These are phyloP conservation scores for Piscicola geometra DNA, from an alignment of 2,888 invertebrate genomes.

Conservation along the genomic window DNA sequence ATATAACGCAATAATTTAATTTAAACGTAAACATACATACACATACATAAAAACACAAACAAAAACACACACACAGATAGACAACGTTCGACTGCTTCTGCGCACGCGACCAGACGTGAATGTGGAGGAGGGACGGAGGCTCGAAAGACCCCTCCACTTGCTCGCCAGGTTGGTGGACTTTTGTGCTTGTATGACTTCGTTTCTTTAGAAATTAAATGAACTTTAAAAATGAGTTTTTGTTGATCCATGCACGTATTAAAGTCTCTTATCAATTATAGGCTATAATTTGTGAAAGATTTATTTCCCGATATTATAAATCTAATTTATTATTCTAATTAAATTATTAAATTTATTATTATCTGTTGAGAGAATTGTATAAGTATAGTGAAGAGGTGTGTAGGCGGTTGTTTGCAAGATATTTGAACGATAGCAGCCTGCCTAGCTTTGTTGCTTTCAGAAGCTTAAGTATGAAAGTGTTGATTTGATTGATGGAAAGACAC, in stretches of 20 bases:
- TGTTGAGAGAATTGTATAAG: too few species aligned
- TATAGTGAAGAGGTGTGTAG: too few species aligned
- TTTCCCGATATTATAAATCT: too few species aligned
- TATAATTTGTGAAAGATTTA: background rate
- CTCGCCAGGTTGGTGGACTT: constrained; percentile 41
- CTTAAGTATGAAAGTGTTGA: too few species aligned
- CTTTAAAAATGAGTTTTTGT: background rate
- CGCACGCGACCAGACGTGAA: constrained; percentile 38
- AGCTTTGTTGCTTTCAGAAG: too few species aligned
- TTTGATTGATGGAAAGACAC: too few species aligned
- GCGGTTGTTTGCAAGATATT: too few species aligned
- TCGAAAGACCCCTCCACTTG: constrained; percentile 42
- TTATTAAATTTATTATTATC: too few species aligned
- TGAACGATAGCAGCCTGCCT: too few species aligned
- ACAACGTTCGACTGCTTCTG: constrained; percentile 40
- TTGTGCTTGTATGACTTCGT: background rate
- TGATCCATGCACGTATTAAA: background rate
- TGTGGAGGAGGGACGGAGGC: constrained; percentile 37
- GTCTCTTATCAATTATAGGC: constrained; percentile 13
- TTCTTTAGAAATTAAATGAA: background rate
- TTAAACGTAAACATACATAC: background rate
- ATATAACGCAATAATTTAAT: background rate
- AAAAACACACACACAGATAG: background rate
- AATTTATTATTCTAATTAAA: too few species aligned
- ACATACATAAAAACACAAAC: background rate